Conservation (phyloP, 1,140 invertebrate genomes). For the Dysdera silvatica region DNA sequence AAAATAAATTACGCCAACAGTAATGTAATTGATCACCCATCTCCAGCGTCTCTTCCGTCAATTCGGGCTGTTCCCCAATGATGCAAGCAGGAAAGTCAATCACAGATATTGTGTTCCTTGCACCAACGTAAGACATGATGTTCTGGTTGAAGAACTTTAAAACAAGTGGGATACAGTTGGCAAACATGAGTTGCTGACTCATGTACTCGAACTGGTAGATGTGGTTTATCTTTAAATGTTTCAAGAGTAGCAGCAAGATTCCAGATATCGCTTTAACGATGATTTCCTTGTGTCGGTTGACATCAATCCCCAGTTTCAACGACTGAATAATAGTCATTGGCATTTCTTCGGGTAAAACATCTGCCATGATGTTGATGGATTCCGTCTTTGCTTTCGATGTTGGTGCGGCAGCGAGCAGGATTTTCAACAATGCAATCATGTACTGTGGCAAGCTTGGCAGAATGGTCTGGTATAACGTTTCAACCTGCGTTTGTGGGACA, state of each 20-base stretch:
- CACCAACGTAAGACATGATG: constrained; percentile 87
- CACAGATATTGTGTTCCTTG: constrained; percentile 89
- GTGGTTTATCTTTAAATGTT: constrained; percentile 99
- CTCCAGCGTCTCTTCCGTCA: constrained; percentile 87
- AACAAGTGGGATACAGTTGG: constrained; percentile 97
- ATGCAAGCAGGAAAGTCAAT: constrained; percentile 94
- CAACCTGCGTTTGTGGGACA: constrained; percentile 67
- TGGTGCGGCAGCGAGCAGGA: constrained; percentile 90
- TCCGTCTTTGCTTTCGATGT: constrained; percentile 97
- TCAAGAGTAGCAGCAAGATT: constrained; percentile 83
- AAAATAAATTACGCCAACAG: constrained; percentile 97
- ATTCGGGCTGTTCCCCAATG: constrained; percentile 88
- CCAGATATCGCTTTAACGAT: constrained; percentile 96
- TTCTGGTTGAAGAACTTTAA: constrained; percentile 99
- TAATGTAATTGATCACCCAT: constrained; percentile 77
- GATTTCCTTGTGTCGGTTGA: constrained; percentile 97
- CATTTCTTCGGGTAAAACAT: constrained; percentile 94
- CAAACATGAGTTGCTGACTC: constrained; percentile 97
- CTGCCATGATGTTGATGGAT: constrained; percentile 95
- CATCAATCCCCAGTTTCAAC: constrained; percentile 92
- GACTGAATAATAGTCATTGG: constrained; percentile 94
- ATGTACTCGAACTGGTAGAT: constrained; percentile 99
- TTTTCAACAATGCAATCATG: constrained; percentile 94
- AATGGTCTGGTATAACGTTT: constrained; percentile 84
- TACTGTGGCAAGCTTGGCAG: constrained; percentile 89